Evolutionary conservation across 2,888 invertebrate genomes (phyloP).

Genomic region (Aromia moschata): DNA sequence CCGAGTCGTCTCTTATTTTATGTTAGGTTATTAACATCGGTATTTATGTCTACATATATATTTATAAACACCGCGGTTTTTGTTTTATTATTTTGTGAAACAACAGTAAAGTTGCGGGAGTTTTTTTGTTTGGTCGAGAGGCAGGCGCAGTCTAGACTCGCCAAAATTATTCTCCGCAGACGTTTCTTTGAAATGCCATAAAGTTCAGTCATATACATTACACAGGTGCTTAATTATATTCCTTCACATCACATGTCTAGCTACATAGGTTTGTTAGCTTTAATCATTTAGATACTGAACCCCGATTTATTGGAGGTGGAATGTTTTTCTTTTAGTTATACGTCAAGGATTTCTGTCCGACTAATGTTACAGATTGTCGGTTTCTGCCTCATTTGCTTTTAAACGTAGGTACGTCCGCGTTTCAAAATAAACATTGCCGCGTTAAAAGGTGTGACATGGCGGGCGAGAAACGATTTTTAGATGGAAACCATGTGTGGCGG

Average conservation of each 20-base stretch:
- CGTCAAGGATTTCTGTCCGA: neutral
- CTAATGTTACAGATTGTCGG: neutral
- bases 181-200: too few relatives aligned
- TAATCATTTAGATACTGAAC: neutral
- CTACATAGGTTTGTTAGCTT: too few relatives aligned
- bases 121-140: too few relatives aligned
- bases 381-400: neutral
- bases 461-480: neutral
- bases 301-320: neutral
- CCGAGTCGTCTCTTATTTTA: neutral
- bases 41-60: neutral
- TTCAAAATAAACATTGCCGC: constrained; percentile 8
- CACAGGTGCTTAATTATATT: too few relatives aligned
- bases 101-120: neutral
- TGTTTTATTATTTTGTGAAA: neutral
- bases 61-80: neutral
- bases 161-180: too few relatives aligned
- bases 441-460: constrained; percentile 7
- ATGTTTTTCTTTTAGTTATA: neutral
- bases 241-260: too few relatives aligned
- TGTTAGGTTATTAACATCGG: neutral
- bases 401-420: neutral
- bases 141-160: too few relatives aligned
- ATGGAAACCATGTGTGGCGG: constrained; percentile 1
- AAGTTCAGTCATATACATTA: too few relatives aligned